Evolutionary conservation across 2,113 vertebrate genomes (phyloP).

Genomic region (Atrichornis clamosus): DNA sequence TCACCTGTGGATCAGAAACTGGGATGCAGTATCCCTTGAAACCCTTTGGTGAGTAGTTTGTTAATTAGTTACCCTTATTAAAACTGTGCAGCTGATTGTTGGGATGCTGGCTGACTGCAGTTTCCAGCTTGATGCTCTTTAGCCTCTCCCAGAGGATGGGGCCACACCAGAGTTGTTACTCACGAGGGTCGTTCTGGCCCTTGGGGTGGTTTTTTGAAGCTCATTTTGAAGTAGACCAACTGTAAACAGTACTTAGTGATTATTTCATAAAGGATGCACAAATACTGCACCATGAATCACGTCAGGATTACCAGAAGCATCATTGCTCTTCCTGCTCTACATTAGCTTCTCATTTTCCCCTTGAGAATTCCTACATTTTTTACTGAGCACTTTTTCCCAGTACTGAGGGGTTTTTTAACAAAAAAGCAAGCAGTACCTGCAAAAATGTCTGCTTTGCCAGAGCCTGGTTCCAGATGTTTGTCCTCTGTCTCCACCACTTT

Average conservation of each 20-base stretch:
- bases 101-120: neutral
- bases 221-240: neutral
- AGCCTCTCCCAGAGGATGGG: neutral
- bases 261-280: neutral
- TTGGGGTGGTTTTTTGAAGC: neutral
- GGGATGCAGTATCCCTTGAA: neutral
- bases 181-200: neutral
- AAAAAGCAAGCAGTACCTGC: neutral
- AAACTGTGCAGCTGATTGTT: neutral
- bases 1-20: rapidly evolving
- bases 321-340: neutral
- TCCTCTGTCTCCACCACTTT: neutral
- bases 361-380: neutral
- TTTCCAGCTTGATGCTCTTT: neutral
- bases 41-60: neutral
- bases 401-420: neutral
- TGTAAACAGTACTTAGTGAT: neutral
- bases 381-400: neutral
- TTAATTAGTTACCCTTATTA: neutral
- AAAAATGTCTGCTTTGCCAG: neutral
- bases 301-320: neutral
- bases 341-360: rapidly evolving
- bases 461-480: no score
- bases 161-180: neutral
- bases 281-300: neutral